A percentile compares a stretch with the other conserved stretches of the same genome.
These are phyloP conservation scores for Haemorhous mexicanus DNA, from an alignment of 2,113 vertebrate genomes.

Conservation along the genomic window DNA sequence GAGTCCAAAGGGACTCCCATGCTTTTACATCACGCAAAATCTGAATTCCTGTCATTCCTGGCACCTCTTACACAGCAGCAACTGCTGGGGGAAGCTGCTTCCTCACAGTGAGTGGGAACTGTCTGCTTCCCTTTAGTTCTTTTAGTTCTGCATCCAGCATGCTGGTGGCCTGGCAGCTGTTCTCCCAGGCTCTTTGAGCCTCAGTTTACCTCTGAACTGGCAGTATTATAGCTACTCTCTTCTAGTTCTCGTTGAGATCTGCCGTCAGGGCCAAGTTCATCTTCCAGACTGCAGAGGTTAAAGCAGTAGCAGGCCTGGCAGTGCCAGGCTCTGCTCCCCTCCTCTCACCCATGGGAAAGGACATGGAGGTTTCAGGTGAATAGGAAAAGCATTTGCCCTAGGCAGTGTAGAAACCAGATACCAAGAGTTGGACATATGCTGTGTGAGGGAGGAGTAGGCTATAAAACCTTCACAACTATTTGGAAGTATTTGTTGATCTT, in stretches of 20 bases:
- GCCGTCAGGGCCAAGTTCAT: neutral
- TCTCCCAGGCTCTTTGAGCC: neutral
- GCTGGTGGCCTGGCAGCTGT: neutral
- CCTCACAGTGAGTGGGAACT: neutral
- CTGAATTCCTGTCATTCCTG: neutral
- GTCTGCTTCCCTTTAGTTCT: neutral
- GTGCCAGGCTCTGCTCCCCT: neutral
- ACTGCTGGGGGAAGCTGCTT: neutral
- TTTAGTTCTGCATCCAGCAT: neutral
- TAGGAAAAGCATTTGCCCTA: neutral
- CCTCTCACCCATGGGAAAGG: fast-evolving
- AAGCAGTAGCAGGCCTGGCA: neutral
- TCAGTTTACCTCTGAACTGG: neutral
- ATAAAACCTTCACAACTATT: neutral
- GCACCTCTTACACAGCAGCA: neutral
- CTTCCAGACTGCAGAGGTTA: neutral
- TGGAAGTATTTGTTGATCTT: neutral
- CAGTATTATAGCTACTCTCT: neutral
- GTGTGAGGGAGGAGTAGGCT: neutral
- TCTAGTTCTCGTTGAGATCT: neutral
- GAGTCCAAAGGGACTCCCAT: neutral
- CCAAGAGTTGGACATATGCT: neutral
- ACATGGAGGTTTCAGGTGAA: neutral
- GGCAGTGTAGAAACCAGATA: neutral
- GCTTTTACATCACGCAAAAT: neutral